Base-by-base conservation (phyloP, 1,140 invertebrate species). In the Epicauta chinensis region DNA sequence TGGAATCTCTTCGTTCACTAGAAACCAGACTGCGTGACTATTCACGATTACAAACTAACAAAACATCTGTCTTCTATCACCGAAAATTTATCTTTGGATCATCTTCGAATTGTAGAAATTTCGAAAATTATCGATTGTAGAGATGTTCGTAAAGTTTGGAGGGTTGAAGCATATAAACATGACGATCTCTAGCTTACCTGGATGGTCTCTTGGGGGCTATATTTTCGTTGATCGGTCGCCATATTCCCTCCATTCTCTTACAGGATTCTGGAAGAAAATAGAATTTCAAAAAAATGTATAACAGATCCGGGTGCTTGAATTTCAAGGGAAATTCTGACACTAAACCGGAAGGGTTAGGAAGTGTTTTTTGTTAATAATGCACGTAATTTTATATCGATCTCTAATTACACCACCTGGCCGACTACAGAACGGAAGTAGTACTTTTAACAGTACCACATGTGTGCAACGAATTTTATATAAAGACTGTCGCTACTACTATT, bases 141-240 rank as follows among this genome's bases (percentile, higher is more conserved):
- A 7, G 23, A 23, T 23, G 7, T 5, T 23, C 23, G 7, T 23
- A 23, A 23, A 23, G 7, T 23, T 23, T 3, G 4, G 7, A 23
- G 23, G 23, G 23, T 2, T n/a, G n/a, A n/a, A n/a, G 23, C 7
- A 23, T 23, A 23, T 7, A 23, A 23, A 23, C 4, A 3, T 5
- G 23, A 23, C n/a, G n/a, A 23, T 23, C 7, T 7, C 1, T 7
- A 23, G 35, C 53, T 53, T 29, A 61, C 60, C 56, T 60, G 60
- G 36, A 62, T 62, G 13, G 60, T 62, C 53, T 62, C 60, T 43
- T 62, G 55, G 16, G 60, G 58, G 29, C 51, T 60, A 38, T 62
- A 62, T 42, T 60, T 60, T 34, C 58, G 55, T 39, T 61, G 56
- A 17, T 54, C 51, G 13, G 54, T 45, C 16, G 56, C 41, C 56